Conservation (phyloP, 2,113 vertebrate species). For the Platycercus adscitus region DNA sequence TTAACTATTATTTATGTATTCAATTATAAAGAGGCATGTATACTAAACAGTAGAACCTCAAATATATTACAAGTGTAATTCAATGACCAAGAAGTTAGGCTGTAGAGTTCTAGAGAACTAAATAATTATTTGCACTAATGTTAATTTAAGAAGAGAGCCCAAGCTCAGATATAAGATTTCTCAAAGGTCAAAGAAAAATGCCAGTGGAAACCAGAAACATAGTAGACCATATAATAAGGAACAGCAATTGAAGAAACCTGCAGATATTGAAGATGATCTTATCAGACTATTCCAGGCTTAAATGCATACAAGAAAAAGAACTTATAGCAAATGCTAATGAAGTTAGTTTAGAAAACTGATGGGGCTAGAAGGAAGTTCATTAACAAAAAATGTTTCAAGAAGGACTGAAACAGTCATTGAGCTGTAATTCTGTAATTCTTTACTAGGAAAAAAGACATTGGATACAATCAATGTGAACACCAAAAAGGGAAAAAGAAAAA, state of each 20-base stretch:
- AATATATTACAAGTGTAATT: neutral
- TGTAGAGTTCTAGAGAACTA: neutral
- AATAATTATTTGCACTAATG: neutral
- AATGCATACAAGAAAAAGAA: neutral
- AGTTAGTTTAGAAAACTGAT: neutral
- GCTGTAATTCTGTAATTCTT: neutral
- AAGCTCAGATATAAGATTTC: neutral
- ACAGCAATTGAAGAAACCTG: neutral
- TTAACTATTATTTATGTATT: neutral
- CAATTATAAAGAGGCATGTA: neutral
- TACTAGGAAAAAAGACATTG: neutral
- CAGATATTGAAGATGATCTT: neutral
- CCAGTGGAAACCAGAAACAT: neutral
- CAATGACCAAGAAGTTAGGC: neutral
- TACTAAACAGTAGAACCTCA: neutral
- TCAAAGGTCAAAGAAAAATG: neutral
- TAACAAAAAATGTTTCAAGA: neutral
- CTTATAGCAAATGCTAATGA: neutral
- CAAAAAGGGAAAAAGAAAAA: neutral
- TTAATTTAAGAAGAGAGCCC: neutral
- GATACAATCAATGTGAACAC: neutral
- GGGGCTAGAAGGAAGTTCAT: neutral
- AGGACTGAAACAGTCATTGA: neutral
- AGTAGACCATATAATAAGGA: neutral
- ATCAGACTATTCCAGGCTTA: neutral